Conservation (phyloP, 2,113 vertebrate genomes). For the Eudyptes chrysolophus region DNA sequence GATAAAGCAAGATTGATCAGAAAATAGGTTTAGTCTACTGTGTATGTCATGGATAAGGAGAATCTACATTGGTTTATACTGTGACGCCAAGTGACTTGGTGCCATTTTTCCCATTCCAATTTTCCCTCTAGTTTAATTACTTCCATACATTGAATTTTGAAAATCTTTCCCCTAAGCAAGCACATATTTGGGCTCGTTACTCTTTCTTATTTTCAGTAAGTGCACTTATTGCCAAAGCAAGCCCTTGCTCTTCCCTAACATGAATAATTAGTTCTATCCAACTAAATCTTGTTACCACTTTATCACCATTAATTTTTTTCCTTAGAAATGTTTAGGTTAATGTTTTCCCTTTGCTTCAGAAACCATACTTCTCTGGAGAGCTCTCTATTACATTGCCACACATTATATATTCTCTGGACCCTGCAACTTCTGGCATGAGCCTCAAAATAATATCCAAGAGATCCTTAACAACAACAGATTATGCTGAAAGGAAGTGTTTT, state of each 20-base stretch:
- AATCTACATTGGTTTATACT: not conserved
- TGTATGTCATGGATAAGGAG: not conserved
- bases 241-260: not conserved
- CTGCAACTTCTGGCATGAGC: not conserved
- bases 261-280: constrained; percentile 45
- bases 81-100: not conserved
- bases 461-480: not conserved
- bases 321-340: constrained; percentile 24
- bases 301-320: constrained; percentile 45
- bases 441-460: not conserved
- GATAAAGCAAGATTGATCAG: not conserved
- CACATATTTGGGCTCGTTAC: not conserved
- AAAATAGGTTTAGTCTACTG: not conserved
- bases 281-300: constrained; percentile 4
- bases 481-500: not conserved
- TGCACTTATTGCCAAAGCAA: constrained; percentile 27
- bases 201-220: constrained; percentile 15
- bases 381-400: not conserved
- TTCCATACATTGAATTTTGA: not conserved
- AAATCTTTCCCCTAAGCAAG: not conserved
- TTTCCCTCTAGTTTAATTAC: not conserved
- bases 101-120: not conserved
- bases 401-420: not conserved
- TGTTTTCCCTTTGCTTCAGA: not conserved
- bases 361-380: not conserved